phyloP scores from a whole-genome alignment of 2,888 invertebrate genomes.

The Dinocampus coccinellae region DNA sequence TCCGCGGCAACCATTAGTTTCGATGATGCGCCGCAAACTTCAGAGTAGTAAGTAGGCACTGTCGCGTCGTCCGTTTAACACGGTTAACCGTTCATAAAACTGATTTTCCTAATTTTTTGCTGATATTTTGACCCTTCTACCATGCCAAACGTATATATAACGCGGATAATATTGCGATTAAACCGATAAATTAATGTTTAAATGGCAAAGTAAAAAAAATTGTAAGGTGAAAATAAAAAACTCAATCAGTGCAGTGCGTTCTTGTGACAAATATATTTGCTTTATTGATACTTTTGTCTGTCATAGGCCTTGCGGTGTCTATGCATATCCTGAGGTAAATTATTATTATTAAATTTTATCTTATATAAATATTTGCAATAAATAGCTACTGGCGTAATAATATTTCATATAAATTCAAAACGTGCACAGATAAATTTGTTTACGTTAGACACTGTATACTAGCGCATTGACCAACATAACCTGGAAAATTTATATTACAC shows the following conservation, averaged over 20 bases:
- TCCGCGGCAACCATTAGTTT: conserved; percentile 16
- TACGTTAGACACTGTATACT: conserved; percentile 41
- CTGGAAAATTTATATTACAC: conserved; percentile 32
- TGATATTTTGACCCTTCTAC: conserved; percentile 38
- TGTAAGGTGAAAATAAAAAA: conserved; percentile 39
- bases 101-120: conserved; percentile 33
- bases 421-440: conserved; percentile 38
- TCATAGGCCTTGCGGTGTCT: conserved; percentile 64
- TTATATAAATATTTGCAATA: background rate
- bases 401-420: background rate
- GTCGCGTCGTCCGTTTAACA: conserved; percentile 56
- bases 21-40: conserved; percentile 51
- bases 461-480: conserved; percentile 41
- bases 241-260: conserved; percentile 53
- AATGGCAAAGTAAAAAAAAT: conserved; percentile 30
- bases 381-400: background rate
- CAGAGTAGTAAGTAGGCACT: conserved; percentile 42
- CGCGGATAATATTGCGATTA: conserved; percentile 29
- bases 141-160: conserved; percentile 33
- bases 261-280: conserved; percentile 57
- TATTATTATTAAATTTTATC: conserved; percentile 13
- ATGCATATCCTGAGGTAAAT: conserved; percentile 66
- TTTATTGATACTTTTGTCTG: conserved; percentile 66
- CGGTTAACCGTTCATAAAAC: conserved; percentile 52
- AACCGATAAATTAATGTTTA: conserved; percentile 33